Evolutionary conservation across 2,113 vertebrate genomes (phyloP).

Genomic region (Halichoeres trimaculatus): DNA sequence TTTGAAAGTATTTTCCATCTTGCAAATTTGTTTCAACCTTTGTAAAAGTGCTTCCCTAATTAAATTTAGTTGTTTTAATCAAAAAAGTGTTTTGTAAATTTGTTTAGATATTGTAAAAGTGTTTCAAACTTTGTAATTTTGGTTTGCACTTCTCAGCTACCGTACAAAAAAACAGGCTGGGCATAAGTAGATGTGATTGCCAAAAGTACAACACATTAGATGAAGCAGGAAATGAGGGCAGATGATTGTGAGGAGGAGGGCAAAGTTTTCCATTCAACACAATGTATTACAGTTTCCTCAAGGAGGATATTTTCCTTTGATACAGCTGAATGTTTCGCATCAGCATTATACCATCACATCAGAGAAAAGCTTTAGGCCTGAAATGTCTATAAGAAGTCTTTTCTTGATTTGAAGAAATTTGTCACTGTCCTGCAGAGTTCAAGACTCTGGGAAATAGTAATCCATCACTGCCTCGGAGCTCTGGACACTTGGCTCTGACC

Average conservation of each 20-base stretch:
- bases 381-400: slow-evolving; percentile 57
- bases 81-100: too few species aligned
- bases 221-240: neutral
- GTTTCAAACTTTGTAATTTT: too few species aligned
- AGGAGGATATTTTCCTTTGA: neutral
- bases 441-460: slow-evolving; percentile 64
- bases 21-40: too few species aligned
- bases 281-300: slow-evolving; percentile 1
- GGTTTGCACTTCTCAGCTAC: too few species aligned
- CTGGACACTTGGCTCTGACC: slow-evolving; percentile 64
- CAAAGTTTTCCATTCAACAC: neutral
- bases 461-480: slow-evolving; percentile 72
- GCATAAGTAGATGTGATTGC: neutral
- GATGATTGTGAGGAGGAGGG: neutral
- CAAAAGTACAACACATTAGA: slow-evolving; percentile 7
- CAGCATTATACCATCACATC: slow-evolving; percentile 18
- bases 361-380: slow-evolving; percentile 11
- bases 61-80: too few species aligned
- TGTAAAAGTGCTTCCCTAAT: too few species aligned
- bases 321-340: slow-evolving; percentile 14
- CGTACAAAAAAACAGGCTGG: slow-evolving; percentile 3
- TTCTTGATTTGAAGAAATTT: slow-evolving; percentile 68
- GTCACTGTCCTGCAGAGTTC: slow-evolving; percentile 71
- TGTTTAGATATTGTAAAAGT: too few species aligned
- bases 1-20: too few species aligned